Base-by-base conservation (phyloP, 2,888 invertebrate species). In the Ceriagrion tenellum region DNA sequence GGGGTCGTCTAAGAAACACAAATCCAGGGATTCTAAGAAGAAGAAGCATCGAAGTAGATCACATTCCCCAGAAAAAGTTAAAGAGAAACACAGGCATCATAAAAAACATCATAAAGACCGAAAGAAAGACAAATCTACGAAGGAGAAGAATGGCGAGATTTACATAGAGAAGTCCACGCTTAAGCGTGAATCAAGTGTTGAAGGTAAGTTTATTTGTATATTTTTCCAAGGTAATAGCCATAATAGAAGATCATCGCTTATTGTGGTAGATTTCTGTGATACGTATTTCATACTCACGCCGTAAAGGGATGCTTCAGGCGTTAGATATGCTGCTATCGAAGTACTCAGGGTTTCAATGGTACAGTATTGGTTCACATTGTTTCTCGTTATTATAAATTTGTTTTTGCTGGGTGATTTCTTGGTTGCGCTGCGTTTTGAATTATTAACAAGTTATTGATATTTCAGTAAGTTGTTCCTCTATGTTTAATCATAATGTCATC, bases 41-140 rank as follows among this genome's bases (percentile, higher is more conserved):
- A 97, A 98, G 96, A 98, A 98, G 96, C 98, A 98, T 96, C 97
- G 98, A 91, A 97, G 97, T 96, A 97, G 97, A 95, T 98, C 98
- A 47, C 97, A 97, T 59, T 98, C 98, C 88, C 95, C 95, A 35
- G 93, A 95, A 26, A 95, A 95, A 90, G 55, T 55, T 30, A 97
- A 96, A 95, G 98, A 98, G 96, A 97, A 97, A 96, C 97, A 97
- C 96, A 97, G 97, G 55, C 97, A 97, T 96, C 97, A 97, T 95
- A 98, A 97, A 96, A 96, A 96, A 95, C 97, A 97, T 95, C 96
- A 97, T 95, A 97, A 97, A 95, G 97, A 97, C 30, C 96, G 96
- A 95, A 97, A 96, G 96, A 96, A 96, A 47, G 97, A 97, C 88
- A 97, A 96, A 95, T 95, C 96, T 91, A 91, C 95, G 8, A 96